These are phyloP conservation scores for Potorous gilbertii DNA, from an alignment of 2,797 vertebrate species.

Conservation along the genomic window DNA sequence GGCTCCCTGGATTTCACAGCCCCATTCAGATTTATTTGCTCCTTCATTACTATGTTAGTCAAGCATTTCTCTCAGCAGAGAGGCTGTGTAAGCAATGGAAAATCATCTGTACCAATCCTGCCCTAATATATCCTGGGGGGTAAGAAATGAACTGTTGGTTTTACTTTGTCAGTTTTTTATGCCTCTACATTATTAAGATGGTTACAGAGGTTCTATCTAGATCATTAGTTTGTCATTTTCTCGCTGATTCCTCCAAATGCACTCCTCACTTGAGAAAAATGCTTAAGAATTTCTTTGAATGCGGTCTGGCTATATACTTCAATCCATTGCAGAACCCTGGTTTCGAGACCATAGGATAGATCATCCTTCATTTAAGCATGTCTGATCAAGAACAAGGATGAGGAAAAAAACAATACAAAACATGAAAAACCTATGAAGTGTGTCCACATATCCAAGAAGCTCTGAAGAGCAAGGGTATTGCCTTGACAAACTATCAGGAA, in stretches of 20 bases:
- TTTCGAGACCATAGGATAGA: slow-evolving; percentile 50
- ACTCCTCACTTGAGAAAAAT: slow-evolving; percentile 63
- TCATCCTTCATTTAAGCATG: slow-evolving; percentile 52
- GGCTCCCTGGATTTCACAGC: slow-evolving; percentile 47
- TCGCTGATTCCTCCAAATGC: slow-evolving; percentile 61
- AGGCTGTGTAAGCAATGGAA: slow-evolving; percentile 68
- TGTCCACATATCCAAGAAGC: slow-evolving; percentile 51
- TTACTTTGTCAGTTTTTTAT: slow-evolving; percentile 74
- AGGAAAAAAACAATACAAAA: slow-evolving; percentile 32
- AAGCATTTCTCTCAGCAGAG: slow-evolving; percentile 57
- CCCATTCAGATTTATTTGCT: slow-evolving; percentile 62
- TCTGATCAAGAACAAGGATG: slow-evolving; percentile 40
- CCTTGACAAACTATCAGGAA: slow-evolving; percentile 31
- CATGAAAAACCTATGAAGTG: slow-evolving; percentile 43
- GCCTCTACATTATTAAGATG: slow-evolving; percentile 80
- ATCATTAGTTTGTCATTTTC: slow-evolving; percentile 68
- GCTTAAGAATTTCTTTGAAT: slow-evolving; percentile 49
- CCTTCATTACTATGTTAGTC: slow-evolving; percentile 55
- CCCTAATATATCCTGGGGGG: slow-evolving; percentile 67
- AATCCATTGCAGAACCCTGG: slow-evolving; percentile 52
- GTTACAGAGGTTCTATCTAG: slow-evolving; percentile 73
- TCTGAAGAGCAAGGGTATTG: slow-evolving; percentile 46
- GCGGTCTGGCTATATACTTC: slow-evolving; percentile 53
- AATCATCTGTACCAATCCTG: slow-evolving; percentile 61
- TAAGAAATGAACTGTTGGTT: slow-evolving; percentile 73